Base-by-base conservation (phyloP, 2,113 vertebrate species). In the Leptodactylus fuscus region DNA sequence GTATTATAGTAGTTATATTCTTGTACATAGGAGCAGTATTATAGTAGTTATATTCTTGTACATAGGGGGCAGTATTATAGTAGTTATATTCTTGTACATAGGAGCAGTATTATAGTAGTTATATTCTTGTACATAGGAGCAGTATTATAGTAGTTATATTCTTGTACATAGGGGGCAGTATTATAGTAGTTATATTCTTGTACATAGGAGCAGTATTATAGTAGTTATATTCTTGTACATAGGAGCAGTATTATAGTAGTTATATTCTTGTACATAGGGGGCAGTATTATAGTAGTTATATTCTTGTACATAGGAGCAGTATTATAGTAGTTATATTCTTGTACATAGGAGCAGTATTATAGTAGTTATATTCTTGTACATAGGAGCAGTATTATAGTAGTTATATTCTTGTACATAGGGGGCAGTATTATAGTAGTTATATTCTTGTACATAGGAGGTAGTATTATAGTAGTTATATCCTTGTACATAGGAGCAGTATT, bases 1-100 rank as follows among this genome's bases (percentile, higher is more conserved):
- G 32, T 69, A 69, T 36, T 69, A 69, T 69, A 69, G 65, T 69
- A 69, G 65, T 69, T 67, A 36, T 38, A 69, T 69, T 69, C 65
- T 69, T 69, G 65, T 69, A 69, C 5, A 69, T 69, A 38, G 34
- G 65, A 10, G 49, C 53, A 67, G 62, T 34, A 67, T 67, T 67
- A 67, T 67, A 67, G 62, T 18, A 67, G 62, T 67, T 67, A 67
- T 67, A 67, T 67, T 67, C 62, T 8, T 67, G 62, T 67, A 67
- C 3, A 67, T 32, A 67, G 27, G 62, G 3, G 29, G 58, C 62
- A 67, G 62, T 67, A 67, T 51, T 36, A 69, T 38, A 22, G 65
- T 32, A 65, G 29, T 65, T 65, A 65, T 32, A 65, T 24, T 60
- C 55, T 60, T 60, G 55, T 27, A 60, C 9, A 60, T 60, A 60